A percentile compares a stretch with the other conserved stretches of the same genome.
Conservation (phyloP, 2,797 vertebrate species). For the Darevskia mixta region DNA sequence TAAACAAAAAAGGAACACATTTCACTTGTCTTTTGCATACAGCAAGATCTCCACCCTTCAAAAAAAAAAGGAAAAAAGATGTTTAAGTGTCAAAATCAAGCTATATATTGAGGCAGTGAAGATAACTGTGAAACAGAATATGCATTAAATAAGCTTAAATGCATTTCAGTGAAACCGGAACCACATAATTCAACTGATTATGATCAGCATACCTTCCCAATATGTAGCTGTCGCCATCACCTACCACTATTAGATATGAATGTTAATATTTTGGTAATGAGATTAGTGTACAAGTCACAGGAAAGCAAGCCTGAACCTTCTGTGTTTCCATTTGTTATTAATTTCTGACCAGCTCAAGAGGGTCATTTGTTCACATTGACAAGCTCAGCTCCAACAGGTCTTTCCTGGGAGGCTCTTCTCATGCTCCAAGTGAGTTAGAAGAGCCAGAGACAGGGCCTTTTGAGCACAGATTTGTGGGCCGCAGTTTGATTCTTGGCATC, state of each 20-base stretch:
- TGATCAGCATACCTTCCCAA: background rate
- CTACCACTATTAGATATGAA: background rate
- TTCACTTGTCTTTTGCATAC: background rate
- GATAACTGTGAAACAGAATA: background rate
- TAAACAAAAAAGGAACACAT: background rate
- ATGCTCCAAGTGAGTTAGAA: conserved; percentile 23
- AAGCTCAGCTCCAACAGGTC: background rate
- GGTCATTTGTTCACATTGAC: conserved; percentile 14
- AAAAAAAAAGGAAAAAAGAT: background rate
- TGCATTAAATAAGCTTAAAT: no score
- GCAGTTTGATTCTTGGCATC: conserved; percentile 66
- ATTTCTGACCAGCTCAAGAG: background rate
- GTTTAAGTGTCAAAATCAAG: background rate
- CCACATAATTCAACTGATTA: rapidly evolving
- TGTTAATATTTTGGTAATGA: rapidly evolving
- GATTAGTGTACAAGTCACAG: background rate
- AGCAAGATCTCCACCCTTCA: background rate
- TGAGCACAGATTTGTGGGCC: conserved; percentile 40
- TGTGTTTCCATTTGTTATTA: background rate
- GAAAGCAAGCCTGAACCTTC: conserved; percentile 21
- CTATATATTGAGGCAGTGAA: background rate
- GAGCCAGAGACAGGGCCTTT: conserved; percentile 58
- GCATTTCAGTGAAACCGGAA: background rate
- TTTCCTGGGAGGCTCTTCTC: background rate
- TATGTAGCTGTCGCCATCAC: rapidly evolving